These are phyloP conservation scores for Drosophila auraria DNA, from an alignment of 1,140 invertebrate genomes.

Conservation along the genomic window DNA sequence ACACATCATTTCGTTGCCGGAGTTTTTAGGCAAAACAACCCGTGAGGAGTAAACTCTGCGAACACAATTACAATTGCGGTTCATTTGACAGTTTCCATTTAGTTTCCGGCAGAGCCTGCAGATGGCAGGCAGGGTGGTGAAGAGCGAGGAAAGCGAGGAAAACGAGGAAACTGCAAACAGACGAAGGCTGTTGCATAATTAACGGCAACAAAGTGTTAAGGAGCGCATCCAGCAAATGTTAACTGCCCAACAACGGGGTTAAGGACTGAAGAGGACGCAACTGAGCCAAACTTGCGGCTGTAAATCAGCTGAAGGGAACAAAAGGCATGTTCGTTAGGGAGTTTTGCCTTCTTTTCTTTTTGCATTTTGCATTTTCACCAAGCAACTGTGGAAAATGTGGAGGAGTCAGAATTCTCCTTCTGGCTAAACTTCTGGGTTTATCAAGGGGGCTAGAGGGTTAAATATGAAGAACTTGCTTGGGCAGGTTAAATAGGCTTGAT, in stretches of 20 bases:
- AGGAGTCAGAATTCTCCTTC: not conserved
- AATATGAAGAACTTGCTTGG: not conserved
- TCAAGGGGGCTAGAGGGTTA: not conserved
- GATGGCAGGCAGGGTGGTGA: conserved; percentile 21
- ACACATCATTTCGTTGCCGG: conserved; percentile 60
- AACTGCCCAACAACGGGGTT: conserved; percentile 52
- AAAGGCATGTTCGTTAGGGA: conserved; percentile 48
- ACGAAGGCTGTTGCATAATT: conserved; percentile 66
- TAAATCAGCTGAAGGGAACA: conserved; percentile 64
- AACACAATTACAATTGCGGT: conserved; percentile 79
- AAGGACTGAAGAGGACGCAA: conserved; percentile 5
- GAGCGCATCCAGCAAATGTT: conserved; percentile 78
- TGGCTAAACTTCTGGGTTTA: not conserved
- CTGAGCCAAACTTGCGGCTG: conserved; percentile 56
- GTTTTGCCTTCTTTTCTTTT: conserved; percentile 19
- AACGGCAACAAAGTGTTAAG: conserved; percentile 81
- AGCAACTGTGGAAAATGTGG: conserved; percentile 2
- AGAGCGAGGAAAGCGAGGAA: not conserved
- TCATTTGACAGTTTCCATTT: conserved; percentile 81
- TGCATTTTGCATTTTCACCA: conserved; percentile 20
- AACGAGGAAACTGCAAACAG: conserved; percentile 13
- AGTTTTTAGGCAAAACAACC: conserved; percentile 51
- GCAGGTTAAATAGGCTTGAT: conserved; percentile 3
- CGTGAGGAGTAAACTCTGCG: conserved; percentile 37
- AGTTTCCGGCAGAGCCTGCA: conserved; percentile 49